Evolutionary conservation across 1,140 invertebrate genomes (phyloP).

Genomic region (Caenorhabditis tropicalis): DNA sequence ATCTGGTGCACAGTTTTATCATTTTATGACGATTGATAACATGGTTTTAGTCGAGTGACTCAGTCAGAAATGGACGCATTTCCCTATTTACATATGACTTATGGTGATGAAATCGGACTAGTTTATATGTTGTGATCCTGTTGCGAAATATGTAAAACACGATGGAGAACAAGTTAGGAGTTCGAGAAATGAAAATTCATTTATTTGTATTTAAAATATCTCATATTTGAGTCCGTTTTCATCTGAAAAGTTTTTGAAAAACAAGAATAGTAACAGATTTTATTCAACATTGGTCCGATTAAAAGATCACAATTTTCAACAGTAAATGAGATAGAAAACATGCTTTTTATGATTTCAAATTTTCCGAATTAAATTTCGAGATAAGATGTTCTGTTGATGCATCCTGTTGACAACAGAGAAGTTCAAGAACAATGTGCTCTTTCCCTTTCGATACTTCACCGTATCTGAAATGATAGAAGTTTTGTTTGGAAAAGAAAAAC

Average conservation of each 20-base stretch:
- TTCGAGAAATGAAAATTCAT: too few relatives aligned
- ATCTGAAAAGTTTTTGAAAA: too few relatives aligned
- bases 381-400: constrained; percentile 27
- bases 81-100: constrained; percentile 2
- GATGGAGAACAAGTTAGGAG: background rate
- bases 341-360: constrained; percentile 14
- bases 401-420: constrained; percentile 32
- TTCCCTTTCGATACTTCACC: background rate
- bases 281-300: background rate
- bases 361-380: constrained; percentile 37
- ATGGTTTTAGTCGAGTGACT: background rate
- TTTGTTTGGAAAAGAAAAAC: background rate
- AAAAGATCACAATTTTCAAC: constrained; percentile 1
- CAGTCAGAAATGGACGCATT: background rate
- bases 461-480: background rate
- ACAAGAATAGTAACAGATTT: too few relatives aligned
- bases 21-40: too few relatives aligned
- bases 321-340: background rate
- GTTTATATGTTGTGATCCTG: background rate
- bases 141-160: background rate
- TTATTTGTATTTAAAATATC: too few relatives aligned
- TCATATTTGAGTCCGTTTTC: too few relatives aligned
- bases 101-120: constrained; percentile 6
- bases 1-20: too few relatives aligned
- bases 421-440: constrained; percentile 46